A percentile compares a stretch with the other conserved stretches of the same genome.
These are phyloP conservation scores for Tympanuchus pallidicinctus DNA, from an alignment of 2,113 vertebrate genomes.

Conservation along the genomic window DNA sequence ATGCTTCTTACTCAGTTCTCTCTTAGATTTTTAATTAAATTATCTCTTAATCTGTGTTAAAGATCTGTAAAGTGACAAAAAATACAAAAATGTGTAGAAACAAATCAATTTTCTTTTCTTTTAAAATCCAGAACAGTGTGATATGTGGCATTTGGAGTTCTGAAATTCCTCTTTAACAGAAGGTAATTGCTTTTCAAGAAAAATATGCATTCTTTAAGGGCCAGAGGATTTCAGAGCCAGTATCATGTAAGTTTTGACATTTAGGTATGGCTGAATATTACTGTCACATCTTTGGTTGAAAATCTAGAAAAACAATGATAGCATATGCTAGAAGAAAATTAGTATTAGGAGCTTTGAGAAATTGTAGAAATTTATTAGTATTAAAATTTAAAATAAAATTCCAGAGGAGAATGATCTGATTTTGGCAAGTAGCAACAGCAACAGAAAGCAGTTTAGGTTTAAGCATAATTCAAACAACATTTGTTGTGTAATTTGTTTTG, in stretches of 20 bases:
- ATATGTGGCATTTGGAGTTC: neutral
- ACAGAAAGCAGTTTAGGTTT: neutral
- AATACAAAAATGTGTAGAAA: neutral
- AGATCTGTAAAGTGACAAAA: neutral
- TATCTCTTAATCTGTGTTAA: neutral
- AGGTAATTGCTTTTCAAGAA: neutral
- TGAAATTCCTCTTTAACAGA: neutral
- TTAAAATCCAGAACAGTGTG: neutral
- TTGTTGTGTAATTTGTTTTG: neutral
- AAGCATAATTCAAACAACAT: neutral
- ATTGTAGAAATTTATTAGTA: neutral
- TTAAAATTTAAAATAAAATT: neutral
- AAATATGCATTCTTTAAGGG: neutral
- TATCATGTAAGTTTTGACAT: neutral
- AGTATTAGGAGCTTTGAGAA: neutral
- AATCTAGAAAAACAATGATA: neutral
- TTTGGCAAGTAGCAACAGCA: neutral
- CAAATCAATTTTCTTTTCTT: neutral
- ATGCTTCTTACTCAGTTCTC: neutral
- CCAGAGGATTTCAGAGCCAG: neutral
- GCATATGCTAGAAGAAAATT: neutral
- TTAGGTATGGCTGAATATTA: neutral
- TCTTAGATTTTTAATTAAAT: neutral
- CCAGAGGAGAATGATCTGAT: neutral
- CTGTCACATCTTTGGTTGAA: neutral